A percentile compares a stretch with the other conserved stretches of the same genome.
phyloP scores from a whole-genome alignment of 2,797 vertebrate genomes.

The Atherinosoma microstoma region DNA sequence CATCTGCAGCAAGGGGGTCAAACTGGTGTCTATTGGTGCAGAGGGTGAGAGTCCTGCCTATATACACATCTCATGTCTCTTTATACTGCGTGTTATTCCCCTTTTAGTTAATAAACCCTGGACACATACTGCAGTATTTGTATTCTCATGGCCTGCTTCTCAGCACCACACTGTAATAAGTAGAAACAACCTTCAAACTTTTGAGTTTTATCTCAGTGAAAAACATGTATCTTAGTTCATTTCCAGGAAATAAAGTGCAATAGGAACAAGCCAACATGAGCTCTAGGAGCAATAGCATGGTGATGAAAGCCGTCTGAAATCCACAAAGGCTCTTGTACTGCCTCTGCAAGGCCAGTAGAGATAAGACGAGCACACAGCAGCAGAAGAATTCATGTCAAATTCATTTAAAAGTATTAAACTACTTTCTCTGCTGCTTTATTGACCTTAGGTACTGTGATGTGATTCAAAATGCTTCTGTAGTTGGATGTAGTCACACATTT shows the following conservation, averaged over 20 bases:
- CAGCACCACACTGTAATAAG: conserved; percentile 20
- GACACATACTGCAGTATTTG: background rate
- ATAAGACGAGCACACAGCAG: background rate
- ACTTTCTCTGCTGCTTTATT: background rate
- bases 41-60: conserved; percentile 81
- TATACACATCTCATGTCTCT: background rate
- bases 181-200: background rate
- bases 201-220: background rate
- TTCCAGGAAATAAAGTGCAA: background rate
- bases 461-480: background rate
- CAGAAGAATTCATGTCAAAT: background rate
- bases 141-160: background rate
- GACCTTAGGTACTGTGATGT: background rate
- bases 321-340: background rate
- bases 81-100: background rate
- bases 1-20: conserved; percentile 94
- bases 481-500: background rate
- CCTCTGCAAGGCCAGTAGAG: background rate
- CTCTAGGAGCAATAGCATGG: background rate
- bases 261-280: background rate
- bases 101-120: conserved; percentile 22
- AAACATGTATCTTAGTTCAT: background rate
- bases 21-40: conserved; percentile 92
- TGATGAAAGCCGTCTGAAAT: no score
- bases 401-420: background rate